Evolutionary conservation across 2,113 vertebrate species (phyloP).

Genomic region (Acrocephalus arundinaceus): DNA sequence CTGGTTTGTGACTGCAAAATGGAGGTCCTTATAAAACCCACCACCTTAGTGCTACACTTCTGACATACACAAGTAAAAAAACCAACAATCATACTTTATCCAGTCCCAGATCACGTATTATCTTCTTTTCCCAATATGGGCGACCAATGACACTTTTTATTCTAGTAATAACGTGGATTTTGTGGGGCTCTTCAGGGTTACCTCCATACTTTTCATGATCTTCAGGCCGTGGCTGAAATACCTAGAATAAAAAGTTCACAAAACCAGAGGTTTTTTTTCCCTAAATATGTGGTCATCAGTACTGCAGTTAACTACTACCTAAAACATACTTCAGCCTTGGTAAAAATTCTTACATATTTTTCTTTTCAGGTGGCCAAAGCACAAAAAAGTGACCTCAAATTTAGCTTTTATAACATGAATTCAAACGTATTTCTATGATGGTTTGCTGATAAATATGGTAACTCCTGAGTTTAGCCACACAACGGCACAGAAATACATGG

Average conservation of each 20-base stretch:
- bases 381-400: not conserved
- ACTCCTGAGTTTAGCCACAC: not conserved
- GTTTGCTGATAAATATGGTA: not conserved
- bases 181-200: slow-evolving; percentile 90
- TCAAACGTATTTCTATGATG: not conserved
- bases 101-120: slow-evolving; percentile 83
- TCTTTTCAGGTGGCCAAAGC: not conserved
- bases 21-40: not conserved
- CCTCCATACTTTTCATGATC: slow-evolving; percentile 93
- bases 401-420: not conserved
- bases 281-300: not conserved
- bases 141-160: slow-evolving; percentile 82
- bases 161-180: slow-evolving; percentile 89
- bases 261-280: not conserved
- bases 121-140: slow-evolving; percentile 94
- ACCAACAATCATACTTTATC: slow-evolving; percentile 78
- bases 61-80: not conserved
- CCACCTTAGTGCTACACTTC: not conserved
- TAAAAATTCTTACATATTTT: not conserved
- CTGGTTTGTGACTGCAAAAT: not conserved
- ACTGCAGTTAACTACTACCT: not conserved
- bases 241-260: slow-evolving; percentile 65
- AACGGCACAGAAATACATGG: not conserved
- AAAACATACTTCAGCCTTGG: not conserved
- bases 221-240: slow-evolving; percentile 81